Evolutionary conservation across 2,113 vertebrate genomes (phyloP), one percentile per base, ranked within the genome.

Genomic region (Eolophus roseicapilla): DNA sequence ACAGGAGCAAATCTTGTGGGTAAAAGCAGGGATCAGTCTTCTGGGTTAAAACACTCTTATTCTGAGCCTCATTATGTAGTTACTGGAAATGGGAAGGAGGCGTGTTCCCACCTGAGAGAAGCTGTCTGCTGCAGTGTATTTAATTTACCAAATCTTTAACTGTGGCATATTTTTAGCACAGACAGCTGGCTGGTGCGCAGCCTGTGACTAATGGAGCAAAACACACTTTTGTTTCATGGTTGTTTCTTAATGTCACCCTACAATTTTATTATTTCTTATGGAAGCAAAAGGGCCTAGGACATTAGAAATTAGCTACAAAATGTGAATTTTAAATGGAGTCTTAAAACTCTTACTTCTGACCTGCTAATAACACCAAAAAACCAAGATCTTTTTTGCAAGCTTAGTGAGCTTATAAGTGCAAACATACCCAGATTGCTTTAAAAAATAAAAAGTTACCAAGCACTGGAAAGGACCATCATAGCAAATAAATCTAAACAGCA

Each of bases 141-240:
- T 96, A 55, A 97, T 97, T 97, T 96, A 96, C 33, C 31, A 91
- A 95, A 86, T 94, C 96, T 97, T 94, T 35, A 93, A 49, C 86
- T 69, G 83, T 68, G 87, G 62, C n/a, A 19, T 98, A 98, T 98
- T 98, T 98, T 97, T 98, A 97, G 97, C 93, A 52, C 94, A 92
- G 79, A 96, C 97, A 98, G 96, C 97, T 98, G 97, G 93, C 95
- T 98, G 97, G 78, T 97, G 57, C 74, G 44, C 96, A 97, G 97
- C 92, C 95, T 96, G 94, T 96, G 97, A 96, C 98, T 98, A 95
- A 97, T 94, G 89, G 97, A 97, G 97, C 95, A 92, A 97, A 98
- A 86, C 89, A 91, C 86, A 64, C 95, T 97, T 96, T 88, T 96
- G 96, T 97, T 97, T 96, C 88, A 9, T 43, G 92, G 83, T 90